A percentile compares a stretch with the other conserved stretches of the same genome.
Evolutionary conservation across 2,797 vertebrate genomes (phyloP).

Genomic region (Erithacus rubecula): DNA sequence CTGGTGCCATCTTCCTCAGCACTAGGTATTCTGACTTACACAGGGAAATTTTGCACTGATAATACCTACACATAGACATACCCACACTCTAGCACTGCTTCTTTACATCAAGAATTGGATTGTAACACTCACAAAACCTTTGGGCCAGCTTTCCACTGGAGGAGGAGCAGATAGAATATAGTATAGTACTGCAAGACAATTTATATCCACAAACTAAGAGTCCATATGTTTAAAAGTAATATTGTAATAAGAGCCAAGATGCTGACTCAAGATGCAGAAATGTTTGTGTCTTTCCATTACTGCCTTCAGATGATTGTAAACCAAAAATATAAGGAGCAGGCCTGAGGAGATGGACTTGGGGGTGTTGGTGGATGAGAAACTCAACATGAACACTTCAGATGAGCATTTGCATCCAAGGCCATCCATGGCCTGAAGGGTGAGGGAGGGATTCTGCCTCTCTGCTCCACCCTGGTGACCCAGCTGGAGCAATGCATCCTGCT

Average conservation of each 20-base stretch:
- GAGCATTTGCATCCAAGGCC: background rate
- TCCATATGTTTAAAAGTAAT: background rate
- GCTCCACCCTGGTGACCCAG: background rate
- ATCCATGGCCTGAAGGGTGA: accelerated
- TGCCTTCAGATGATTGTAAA: background rate
- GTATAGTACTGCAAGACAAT: background rate
- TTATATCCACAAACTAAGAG: background rate
- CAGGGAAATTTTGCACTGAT: background rate
- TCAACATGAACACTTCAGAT: background rate
- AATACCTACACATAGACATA: accelerated
- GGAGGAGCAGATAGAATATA: background rate
- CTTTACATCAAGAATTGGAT: background rate
- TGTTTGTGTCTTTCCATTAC: background rate
- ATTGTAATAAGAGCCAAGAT: background rate
- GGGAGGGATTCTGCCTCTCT: background rate
- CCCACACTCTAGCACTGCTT: background rate
- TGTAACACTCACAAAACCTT: background rate
- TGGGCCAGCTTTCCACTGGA: background rate
- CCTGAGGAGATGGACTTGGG: background rate
- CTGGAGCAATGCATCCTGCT: background rate
- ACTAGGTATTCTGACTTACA: background rate
- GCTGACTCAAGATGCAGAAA: background rate
- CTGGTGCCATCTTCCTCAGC: background rate
- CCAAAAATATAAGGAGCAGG: background rate
- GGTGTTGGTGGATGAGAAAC: background rate